These are phyloP conservation scores for Dorcus parallelipipedus DNA, from an alignment of 2,888 invertebrate species.

Conservation along the genomic window DNA sequence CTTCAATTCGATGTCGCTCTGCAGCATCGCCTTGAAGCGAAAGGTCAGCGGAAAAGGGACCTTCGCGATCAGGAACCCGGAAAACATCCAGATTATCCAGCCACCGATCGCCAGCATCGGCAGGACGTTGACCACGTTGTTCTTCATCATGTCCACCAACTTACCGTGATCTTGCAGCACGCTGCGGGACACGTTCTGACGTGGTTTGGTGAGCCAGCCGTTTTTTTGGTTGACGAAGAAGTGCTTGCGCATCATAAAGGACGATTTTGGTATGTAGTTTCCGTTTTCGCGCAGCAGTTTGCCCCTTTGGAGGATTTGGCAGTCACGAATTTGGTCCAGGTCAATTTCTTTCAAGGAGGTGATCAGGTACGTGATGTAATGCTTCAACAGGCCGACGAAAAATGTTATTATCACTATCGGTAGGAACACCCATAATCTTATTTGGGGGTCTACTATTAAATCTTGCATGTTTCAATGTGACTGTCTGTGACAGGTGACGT, in stretches of 20 bases:
- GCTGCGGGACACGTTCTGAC: conserved; percentile 57
- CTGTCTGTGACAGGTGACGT: no score
- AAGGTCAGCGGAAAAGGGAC: conserved; percentile 95
- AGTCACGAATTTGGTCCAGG: conserved; percentile 86
- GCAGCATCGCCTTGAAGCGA: conserved; percentile 97
- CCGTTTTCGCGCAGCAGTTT: conserved; percentile 91
- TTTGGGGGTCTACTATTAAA: conserved; percentile 92
- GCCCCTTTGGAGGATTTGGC: conserved; percentile 91
- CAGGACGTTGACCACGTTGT: conserved; percentile 92
- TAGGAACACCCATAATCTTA: conserved; percentile 96
- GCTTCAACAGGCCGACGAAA: conserved; percentile 92
- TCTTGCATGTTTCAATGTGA: conserved; percentile 50
- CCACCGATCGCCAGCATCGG: conserved; percentile 98
- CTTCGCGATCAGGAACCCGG: conserved; percentile 61
- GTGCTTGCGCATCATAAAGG: conserved; percentile 85
- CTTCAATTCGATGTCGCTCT: conserved; percentile 89
- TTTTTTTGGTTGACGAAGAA: conserved; percentile 91
- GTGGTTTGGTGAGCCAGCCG: conserved; percentile 80
- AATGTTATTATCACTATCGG: conserved; percentile 98
- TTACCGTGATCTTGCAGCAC: conserved; percentile 69
- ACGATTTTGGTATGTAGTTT: conserved; percentile 84
- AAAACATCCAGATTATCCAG: conserved; percentile 95
- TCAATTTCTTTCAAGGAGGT: conserved; percentile 89
- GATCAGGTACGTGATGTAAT: conserved; percentile 93
- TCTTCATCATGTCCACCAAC: conserved; percentile 97